Evolutionary conservation across 1,140 invertebrate species (phyloP), one percentile per base, ranked within the genome.

Genomic region (Rhopalosiphum padi): DNA sequence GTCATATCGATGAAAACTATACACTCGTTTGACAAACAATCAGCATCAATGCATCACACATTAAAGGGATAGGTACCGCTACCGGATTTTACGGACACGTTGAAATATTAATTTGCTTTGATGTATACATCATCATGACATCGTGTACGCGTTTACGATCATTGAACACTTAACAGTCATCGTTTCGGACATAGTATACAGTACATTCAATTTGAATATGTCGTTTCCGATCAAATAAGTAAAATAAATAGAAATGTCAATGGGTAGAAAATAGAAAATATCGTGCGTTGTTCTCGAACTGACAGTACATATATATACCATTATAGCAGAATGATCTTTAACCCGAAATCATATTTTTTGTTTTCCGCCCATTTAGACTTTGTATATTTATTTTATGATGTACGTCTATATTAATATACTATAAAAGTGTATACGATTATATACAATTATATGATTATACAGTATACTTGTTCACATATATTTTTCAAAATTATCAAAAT

Each of bases 101-200:
- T 77, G 60, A 77, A 77, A 77, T 77, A 77, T 77, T 77, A 77
- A n/a, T 77, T 68, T 77, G 60, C 30, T 77, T 77, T 68, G 60
- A 77, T 60, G 25, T 60, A 21, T 3, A 18, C 15, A 51, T 41
- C 46, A 46, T 46, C 46, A 46, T 46, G 46, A 60, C 55, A 22
- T 55, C 25, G 23, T 18, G 6, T n/a, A 77, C 5, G 60, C 60
- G 15, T 77, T 77, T n/a, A n/a, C 15, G 30, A 77, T 77, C 60
- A n/a, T 77, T n/a, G 60, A 77, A 77, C n/a, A 77, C 30, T 77
- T n/a, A n/a, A 18, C 30, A 6, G 0, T 0, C 30, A 77, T 77
- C 18, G 60, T 77, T n/a, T n/a, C 18, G 30, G 60, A 68, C 60
- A 68, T 18, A n/a, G 55, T 60, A 60, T 60, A 60, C 41, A 41